Conservation (phyloP, 2,113 vertebrate species). For the Atlantisia rogersi region DNA sequence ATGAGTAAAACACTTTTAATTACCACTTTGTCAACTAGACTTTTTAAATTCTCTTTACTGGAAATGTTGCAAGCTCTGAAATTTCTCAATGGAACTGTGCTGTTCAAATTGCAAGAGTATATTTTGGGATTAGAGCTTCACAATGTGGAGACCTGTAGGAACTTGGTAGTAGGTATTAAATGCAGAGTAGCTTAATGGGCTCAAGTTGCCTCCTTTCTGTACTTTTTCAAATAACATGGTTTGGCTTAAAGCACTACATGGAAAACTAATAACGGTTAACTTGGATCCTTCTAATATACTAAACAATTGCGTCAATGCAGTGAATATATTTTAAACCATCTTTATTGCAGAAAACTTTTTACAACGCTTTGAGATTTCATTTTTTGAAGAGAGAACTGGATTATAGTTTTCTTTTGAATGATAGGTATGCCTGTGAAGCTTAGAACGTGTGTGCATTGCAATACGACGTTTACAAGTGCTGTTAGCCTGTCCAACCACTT, state of each 20-base stretch:
- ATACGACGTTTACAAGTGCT: conserved; percentile 92
- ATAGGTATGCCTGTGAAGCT: conserved; percentile 86
- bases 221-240: conserved; percentile 60
- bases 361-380: conserved; percentile 79
- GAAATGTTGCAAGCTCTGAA: conserved; percentile 71
- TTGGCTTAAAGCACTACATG: conserved; percentile 69
- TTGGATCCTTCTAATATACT: conserved; percentile 67
- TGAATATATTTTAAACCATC: conserved; percentile 74
- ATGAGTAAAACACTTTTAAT: conserved; percentile 78
- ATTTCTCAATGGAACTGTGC: conserved; percentile 62
- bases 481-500: conserved; percentile 92
- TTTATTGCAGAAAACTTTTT: conserved; percentile 78
- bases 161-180: conserved; percentile 61
- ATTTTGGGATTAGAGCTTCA: conserved; percentile 67
- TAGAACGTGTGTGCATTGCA: conserved; percentile 92
- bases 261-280: conserved; percentile 67
- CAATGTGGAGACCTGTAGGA: conserved; percentile 70
- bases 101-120: conserved; percentile 65
- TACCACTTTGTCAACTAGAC: conserved; percentile 75
- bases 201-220: conserved; percentile 62
- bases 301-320: conserved; percentile 66
- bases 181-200: conserved; percentile 48
- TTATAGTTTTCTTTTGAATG: conserved; percentile 87
- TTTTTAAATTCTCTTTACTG: conserved; percentile 72
- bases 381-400: conserved; percentile 82